Base-by-base conservation (phyloP, 1,140 invertebrate genomes). In the Pomacea maculata region DNA sequence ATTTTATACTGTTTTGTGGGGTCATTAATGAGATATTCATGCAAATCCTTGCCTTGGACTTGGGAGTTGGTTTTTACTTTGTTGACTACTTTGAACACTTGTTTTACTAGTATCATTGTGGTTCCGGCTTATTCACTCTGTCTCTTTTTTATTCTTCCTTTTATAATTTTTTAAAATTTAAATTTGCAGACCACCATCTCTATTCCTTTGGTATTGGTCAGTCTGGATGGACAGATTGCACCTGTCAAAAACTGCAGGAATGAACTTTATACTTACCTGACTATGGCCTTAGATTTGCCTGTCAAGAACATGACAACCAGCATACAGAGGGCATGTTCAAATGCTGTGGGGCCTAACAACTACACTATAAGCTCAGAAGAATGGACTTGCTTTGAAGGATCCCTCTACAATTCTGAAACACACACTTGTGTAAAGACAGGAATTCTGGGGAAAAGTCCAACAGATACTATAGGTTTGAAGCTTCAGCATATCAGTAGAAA, bases 201-300 rank as follows among this genome's bases (percentile, higher is more conserved):
- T 17, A 81, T 81, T 52, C 80, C 80, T 21, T 70, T 83, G 57
- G 75, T 74, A 19, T 78, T 83, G 45, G 52, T 83, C 34, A 81
- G 73, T 70, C 45, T 83, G 34, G 10, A 68, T 9, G 63, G 70
- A 45, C 55, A 73, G 52, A 55, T 72, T 9, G 29, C 12, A n/a
- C 79, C 80, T 52, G 77, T 75, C 10, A 8, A 70, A 17, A 61
- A 78, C 11, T 83, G 82, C 77, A 64, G 19, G 14, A 57, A 72
- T 12, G 25, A 71, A 12, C 70, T 76, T 29, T 67, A 76, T 52
- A 29, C 29, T 45, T 76, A 76, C 75, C 61, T 83, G 34, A 63
- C 34, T 21, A 21, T n/a, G 1, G 61, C 72, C 12, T 19, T 75
- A 17, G 25, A 15, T 3, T 57, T 29, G 0, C 70, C 75, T 21